Percentiles rank a stretch among this genome's conserved stretches.
Evolutionary conservation across 1,140 invertebrate genomes (phyloP).

Genomic region (Forficula auricularia): DNA sequence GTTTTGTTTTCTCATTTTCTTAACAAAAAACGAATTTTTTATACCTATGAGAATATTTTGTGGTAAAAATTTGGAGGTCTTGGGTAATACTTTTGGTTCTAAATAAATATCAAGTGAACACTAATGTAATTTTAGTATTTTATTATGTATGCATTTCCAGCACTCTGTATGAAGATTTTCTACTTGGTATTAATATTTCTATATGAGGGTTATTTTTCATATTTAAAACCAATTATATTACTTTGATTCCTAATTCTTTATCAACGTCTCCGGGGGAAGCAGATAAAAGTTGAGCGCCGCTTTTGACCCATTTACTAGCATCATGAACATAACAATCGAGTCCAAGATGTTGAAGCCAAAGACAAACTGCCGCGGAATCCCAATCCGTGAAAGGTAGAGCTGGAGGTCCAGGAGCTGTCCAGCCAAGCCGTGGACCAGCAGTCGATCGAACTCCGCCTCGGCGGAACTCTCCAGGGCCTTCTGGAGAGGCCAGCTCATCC

Average conservation of each 20-base stretch:
- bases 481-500: conserved; percentile 33
- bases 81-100: too few species aligned
- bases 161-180: too few species aligned
- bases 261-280: conserved; percentile 68
- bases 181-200: too few species aligned
- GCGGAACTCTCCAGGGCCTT: conserved; percentile 39
- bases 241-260: conserved; percentile 68
- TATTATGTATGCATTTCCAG: background rate
- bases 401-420: conserved; percentile 25
- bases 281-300: conserved; percentile 61
- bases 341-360: conserved; percentile 76
- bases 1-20: too few species aligned
- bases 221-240: conserved; percentile 10
- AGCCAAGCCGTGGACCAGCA: conserved; percentile 54
- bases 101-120: too few species aligned
- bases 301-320: conserved; percentile 62
- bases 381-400: conserved; percentile 34
- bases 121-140: too few species aligned
- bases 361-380: conserved; percentile 64
- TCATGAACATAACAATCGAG: conserved; percentile 66
- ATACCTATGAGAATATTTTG: too few species aligned
- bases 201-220: background rate
- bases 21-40: too few species aligned
- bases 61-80: too few species aligned
- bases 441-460: conserved; percentile 57